phyloP scores from a whole-genome alignment of 2,888 invertebrate species.

The Apodemia zela region DNA sequence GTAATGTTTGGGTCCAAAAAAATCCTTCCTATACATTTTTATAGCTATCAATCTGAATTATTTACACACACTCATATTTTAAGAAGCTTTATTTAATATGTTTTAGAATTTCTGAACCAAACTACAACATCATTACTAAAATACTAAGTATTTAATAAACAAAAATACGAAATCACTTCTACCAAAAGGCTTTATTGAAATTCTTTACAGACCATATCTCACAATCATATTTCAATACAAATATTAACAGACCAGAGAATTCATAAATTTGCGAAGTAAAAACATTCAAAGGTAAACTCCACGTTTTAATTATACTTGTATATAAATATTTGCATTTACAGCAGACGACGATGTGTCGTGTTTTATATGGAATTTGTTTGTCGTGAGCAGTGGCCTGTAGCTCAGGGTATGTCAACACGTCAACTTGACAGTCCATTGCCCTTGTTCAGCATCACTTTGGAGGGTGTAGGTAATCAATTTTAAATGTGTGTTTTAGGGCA shows the following conservation, averaged over 20 bases:
- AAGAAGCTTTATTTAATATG: too few relatives aligned
- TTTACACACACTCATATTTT: too few relatives aligned
- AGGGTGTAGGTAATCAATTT: conserved; percentile 18
- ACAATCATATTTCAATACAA: neutral
- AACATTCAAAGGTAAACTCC: neutral
- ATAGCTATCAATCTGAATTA: too few relatives aligned
- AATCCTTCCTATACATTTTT: too few relatives aligned
- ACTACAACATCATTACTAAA: too few relatives aligned
- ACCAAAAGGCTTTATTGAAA: neutral
- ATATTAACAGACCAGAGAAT: neutral
- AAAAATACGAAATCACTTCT: too few relatives aligned
- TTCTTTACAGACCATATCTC: neutral
- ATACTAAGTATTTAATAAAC: neutral
- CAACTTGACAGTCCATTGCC: conserved; percentile 41
- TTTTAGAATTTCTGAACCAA: too few relatives aligned
- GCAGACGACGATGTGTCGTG: conserved; percentile 60
- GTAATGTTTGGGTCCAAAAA: too few relatives aligned
- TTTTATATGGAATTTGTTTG: conserved; percentile 67
- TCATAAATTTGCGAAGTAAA: neutral
- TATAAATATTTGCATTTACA: conserved; percentile 60
- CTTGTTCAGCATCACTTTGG: conserved; percentile 29
- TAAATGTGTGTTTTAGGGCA: conserved; percentile 11
- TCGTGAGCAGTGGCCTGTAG: conserved; percentile 44
- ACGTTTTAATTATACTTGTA: neutral
- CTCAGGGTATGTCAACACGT: conserved; percentile 53